Evolutionary conservation across 1,140 invertebrate species (phyloP).

Genomic region (Nephila pilipes): DNA sequence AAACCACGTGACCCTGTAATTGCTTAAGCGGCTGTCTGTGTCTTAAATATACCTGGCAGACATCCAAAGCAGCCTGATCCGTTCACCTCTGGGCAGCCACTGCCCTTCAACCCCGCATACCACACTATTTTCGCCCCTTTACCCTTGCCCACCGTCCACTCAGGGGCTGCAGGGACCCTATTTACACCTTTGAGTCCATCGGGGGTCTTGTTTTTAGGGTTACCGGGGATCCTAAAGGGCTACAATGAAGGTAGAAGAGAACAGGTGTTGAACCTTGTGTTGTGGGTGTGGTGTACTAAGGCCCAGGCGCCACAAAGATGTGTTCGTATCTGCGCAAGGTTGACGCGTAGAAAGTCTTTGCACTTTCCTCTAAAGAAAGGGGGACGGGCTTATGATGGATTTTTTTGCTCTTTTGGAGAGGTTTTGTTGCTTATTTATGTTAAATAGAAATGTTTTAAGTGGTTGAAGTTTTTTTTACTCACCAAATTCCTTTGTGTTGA

Average conservation of each 20-base stretch:
- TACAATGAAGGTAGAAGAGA: not conserved
- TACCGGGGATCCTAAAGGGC: not conserved
- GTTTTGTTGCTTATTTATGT: not conserved
- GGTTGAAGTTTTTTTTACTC: not conserved
- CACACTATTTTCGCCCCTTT: constrained; percentile 22
- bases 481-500: not conserved
- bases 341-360: not conserved
- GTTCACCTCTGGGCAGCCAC: not conserved
- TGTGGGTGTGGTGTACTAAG: constrained; percentile 30
- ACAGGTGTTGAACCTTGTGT: constrained; percentile 41
- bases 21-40: constrained; percentile 17
- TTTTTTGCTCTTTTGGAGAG: not conserved
- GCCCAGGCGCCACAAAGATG: constrained; percentile 29
- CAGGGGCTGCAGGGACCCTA: too few relatives aligned
- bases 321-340: constrained; percentile 37
- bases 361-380: not conserved
- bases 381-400: not conserved
- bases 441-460: not conserved
- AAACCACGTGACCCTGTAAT: constrained; percentile 35
- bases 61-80: constrained; percentile 24
- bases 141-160: not conserved
- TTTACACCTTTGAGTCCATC: not conserved
- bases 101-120: constrained; percentile 50
- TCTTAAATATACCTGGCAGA: constrained; percentile 35
- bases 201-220: not conserved